Evolutionary conservation across 2,797 vertebrate species (phyloP), one percentile per base, ranked within the genome.

Genomic region (Florisuga fusca): DNA sequence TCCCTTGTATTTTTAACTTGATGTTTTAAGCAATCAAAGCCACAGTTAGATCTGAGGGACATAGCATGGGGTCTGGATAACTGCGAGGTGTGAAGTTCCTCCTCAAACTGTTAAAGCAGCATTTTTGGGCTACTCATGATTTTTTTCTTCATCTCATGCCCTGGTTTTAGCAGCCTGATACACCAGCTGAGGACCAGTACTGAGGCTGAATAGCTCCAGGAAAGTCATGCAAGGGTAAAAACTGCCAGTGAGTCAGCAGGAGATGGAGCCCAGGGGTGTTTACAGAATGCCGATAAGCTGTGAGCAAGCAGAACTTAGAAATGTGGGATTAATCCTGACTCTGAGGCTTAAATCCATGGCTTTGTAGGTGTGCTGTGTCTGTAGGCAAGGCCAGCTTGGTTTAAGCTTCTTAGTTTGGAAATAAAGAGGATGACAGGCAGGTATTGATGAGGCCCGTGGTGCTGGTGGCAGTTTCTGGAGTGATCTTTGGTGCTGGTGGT

Each of bases 51-150:
- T 36, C 4, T 4, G 45, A 38, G 50, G 66, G 58, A 6, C 4
- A 15, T 34, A 17, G 6, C 0, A 4, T 41, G 54, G 55, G 21
- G 20, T 38, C 33, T 45, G 61, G 50, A 25, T 68, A 84, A 8
- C 6, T 9, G 69, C 29, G 19, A 21, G 61, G 26, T 51, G 77
- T 33, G 62, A 81, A 6, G 54, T 26, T 81, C 61, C 20, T 51
- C 66, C 74, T 71, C 0, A 0, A 38, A 13, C 48, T 33, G 36
- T 14, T 66, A 1, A 8, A 43, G 9, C 33, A 10, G 31, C 13
- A 1, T 63, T 48, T 45, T 27, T 25, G 6, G 46, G 78, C 50
- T 48, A 27, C 57, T 25, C 0, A 0, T 41, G 18, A 3, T 15
- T 31, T 9, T 38, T 66, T n/a, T 38, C 68, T 29, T 16, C 50